Conservation (phyloP, 1,140 invertebrate species). For the Achroia grisella region DNA sequence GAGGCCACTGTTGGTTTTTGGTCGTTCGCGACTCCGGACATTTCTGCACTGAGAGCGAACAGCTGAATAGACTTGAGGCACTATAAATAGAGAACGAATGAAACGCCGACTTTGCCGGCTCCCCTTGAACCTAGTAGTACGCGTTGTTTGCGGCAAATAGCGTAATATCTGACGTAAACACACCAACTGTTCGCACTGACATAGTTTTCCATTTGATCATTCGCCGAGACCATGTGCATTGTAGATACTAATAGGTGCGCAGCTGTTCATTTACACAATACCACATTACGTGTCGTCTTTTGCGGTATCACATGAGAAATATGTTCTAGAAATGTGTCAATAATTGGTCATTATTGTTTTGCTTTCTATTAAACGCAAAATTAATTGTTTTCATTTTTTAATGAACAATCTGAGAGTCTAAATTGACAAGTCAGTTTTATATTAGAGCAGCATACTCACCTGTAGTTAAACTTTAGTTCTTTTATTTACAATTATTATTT, state of each 20-base stretch:
- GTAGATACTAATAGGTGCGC: slow-evolving; percentile 8
- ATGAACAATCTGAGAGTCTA: too few species aligned
- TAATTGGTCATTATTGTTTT: too few species aligned
- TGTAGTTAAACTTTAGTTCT: too few species aligned
- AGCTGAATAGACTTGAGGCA: slow-evolving; percentile 59
- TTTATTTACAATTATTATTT: too few species aligned
- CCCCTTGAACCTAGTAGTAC: slow-evolving; percentile 67
- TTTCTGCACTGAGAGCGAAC: slow-evolving; percentile 64
- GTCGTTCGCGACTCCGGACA: slow-evolving; percentile 57
- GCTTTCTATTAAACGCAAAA: too few species aligned
- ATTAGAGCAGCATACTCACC: too few species aligned
- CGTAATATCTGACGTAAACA: slow-evolving; percentile 53
- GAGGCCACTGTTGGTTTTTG: slow-evolving; percentile 32
- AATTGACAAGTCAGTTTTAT: too few species aligned
- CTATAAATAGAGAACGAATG: slow-evolving; percentile 68
- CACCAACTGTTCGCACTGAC: slow-evolving; percentile 63
- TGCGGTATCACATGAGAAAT: too few species aligned
- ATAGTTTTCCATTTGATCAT: slow-evolving; percentile 64
- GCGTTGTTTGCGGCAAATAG: slow-evolving; percentile 35
- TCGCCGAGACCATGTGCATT: slow-evolving; percentile 47
- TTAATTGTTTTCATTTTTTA: too few species aligned
- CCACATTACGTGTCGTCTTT: too few species aligned
- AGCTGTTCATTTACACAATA: slow-evolving; percentile 7
- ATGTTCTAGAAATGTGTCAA: too few species aligned
- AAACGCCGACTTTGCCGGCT: slow-evolving; percentile 63